Conservation (phyloP, 2,113 vertebrate species). For the Tautogolabrus adspersus region DNA sequence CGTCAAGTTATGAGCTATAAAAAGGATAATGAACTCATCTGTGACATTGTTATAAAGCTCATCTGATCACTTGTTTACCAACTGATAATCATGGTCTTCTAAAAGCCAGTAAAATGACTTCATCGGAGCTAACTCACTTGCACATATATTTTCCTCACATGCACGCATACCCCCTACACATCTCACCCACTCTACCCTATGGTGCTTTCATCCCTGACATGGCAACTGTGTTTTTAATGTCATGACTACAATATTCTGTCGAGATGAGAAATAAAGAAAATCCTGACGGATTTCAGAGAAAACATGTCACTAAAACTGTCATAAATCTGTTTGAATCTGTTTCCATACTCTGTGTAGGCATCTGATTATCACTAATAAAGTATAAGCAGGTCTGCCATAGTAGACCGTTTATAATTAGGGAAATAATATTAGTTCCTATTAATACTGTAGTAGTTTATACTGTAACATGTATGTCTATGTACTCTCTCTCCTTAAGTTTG, state of each 20-base stretch:
- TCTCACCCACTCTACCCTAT: slow-evolving; percentile 36
- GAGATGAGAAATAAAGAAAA: background rate
- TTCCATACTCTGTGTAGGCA: slow-evolving; percentile 49
- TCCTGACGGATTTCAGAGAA: background rate
- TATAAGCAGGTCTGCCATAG: slow-evolving; percentile 21
- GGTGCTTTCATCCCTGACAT: slow-evolving; percentile 45
- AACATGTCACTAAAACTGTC: slow-evolving; percentile 21
- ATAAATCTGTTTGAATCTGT: slow-evolving; percentile 56
- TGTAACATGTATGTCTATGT: slow-evolving; percentile 30
- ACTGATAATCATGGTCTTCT: background rate
- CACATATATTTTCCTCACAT: slow-evolving; percentile 29
- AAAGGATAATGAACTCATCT: background rate
- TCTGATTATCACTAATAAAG: slow-evolving; percentile 21
- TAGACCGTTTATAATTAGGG: slow-evolving; percentile 22
- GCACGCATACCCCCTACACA: slow-evolving; percentile 34
- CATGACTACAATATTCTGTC: slow-evolving; percentile 9
- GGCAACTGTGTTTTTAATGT: slow-evolving; percentile 40
- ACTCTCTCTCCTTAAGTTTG: slow-evolving; percentile 31
- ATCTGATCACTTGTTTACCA: background rate
- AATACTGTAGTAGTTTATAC: slow-evolving; percentile 20
- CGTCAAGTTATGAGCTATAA: background rate
- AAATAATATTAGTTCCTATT: background rate
- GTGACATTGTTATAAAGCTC: background rate
- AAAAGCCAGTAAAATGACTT: background rate
- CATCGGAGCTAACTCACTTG: background rate